Evolutionary conservation across 2,888 invertebrate genomes (phyloP), one percentile per base, ranked within the genome.

Genomic region (Shargacucullia verbasci): DNA sequence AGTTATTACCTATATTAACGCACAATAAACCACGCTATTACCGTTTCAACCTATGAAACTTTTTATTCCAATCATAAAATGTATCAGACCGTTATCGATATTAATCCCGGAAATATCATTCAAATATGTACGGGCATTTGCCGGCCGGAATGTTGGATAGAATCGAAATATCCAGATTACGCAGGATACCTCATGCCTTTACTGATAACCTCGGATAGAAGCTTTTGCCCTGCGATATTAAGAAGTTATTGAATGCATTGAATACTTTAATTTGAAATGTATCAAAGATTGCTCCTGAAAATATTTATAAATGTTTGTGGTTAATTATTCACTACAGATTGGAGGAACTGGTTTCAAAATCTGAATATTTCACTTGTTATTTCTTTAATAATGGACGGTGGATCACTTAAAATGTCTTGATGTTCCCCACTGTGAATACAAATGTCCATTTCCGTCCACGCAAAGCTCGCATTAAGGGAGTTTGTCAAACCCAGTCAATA

Each of bases 361-460:
- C 80, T 83, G 76, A 88, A 89, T 87, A 84, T 87, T 87, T 87
- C 78, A 87, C 80, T 83, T 80, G 83, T 84, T 84, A 82, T 80
- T 85, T 86, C 82, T 86, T 86, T 90, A 91, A 90, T 91, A 87
- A 85, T 76, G 49, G 77, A 61, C 78, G 73, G 76, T 75, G 76
- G 84, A 84, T 87, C 88, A 87, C 83, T 91, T 86, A 86, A 86
- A 90, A 84, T 84, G 83, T 84, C 86, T 87, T 82, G 85, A 86
- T 84, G 85, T 84, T 82, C 81, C 85, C 83, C 76, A 80, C 81
- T 78, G 82, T 87, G 88, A 89, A 87, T 89, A 90, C 90, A 84
- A 91, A 92, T 88, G 91, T 84, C 86, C 87, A 84, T 88, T 91
- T 92, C 89, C 88, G 87, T 81, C 84, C 93, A 94, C 93, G 93